These are phyloP conservation scores for Ardeotis arabs DNA, from an alignment of 2,113 vertebrate species.

Conservation along the genomic window DNA sequence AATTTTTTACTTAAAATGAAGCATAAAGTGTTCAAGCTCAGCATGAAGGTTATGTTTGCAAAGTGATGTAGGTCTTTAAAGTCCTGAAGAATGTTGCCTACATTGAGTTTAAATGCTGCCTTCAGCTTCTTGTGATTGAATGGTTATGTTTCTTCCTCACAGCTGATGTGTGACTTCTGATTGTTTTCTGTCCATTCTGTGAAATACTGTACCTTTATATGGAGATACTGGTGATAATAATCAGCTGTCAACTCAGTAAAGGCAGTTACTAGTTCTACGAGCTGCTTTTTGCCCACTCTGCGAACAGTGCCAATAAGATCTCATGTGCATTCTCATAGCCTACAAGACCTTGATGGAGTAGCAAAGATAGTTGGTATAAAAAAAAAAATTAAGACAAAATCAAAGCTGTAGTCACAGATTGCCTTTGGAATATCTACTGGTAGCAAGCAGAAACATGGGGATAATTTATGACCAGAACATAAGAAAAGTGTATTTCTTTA, in stretches of 20 bases:
- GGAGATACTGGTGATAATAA: neutral
- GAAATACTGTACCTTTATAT: neutral
- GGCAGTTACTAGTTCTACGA: neutral
- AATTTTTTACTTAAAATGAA: neutral
- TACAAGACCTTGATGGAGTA: neutral
- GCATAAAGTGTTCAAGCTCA: neutral
- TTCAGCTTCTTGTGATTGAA: neutral
- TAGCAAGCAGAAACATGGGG: neutral
- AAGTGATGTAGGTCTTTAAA: neutral
- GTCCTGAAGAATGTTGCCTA: neutral
- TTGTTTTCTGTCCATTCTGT: neutral
- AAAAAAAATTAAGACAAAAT: neutral
- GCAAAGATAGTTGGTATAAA: neutral
- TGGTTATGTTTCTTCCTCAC: neutral
- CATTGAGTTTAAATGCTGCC: neutral
- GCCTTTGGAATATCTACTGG: neutral
- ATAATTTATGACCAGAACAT: neutral
- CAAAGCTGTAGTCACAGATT: neutral
- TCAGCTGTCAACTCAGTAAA: accelerated
- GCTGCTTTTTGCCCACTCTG: neutral
- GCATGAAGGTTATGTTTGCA: neutral
- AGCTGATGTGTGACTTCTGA: neutral
- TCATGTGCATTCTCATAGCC: neutral
- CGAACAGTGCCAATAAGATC: neutral
- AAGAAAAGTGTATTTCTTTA: neutral